Evolutionary conservation across 2,888 invertebrate genomes (phyloP).

Genomic region (Drosophila siamana): DNA sequence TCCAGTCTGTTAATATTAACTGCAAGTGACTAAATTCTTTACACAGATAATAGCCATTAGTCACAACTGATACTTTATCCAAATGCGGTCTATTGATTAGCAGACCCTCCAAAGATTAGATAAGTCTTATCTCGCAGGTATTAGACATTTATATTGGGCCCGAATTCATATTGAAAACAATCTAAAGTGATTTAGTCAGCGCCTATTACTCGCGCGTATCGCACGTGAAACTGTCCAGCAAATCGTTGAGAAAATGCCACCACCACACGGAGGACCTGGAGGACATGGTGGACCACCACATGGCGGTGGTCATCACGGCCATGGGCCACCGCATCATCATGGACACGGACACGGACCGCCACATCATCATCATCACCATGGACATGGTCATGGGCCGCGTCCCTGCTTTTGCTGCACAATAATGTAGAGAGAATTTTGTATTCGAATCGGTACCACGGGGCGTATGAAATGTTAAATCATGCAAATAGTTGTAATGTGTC

Average conservation of each 20-base stretch:
- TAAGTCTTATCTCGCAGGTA: slow-evolving; percentile 57
- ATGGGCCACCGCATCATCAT: too few species aligned
- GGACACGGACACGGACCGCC: slow-evolving; percentile 12
- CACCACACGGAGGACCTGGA: slow-evolving; percentile 70
- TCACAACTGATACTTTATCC: slow-evolving; percentile 31
- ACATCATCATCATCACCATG: slow-evolving; percentile 57
- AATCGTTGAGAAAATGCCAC: slow-evolving; percentile 59
- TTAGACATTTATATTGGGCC: slow-evolving; percentile 13
- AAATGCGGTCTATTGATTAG: slow-evolving; percentile 44
- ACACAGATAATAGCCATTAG: slow-evolving; percentile 24
- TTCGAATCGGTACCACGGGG: neutral
- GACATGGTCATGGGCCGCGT: slow-evolving; percentile 53
- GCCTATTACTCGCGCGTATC: slow-evolving; percentile 17
- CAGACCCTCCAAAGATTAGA: slow-evolving; percentile 50
- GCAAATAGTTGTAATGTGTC: slow-evolving; percentile 26
- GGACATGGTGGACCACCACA: slow-evolving; percentile 33
- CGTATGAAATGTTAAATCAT: slow-evolving; percentile 4
- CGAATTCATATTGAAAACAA: slow-evolving; percentile 19
- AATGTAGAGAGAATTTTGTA: slow-evolving; percentile 50
- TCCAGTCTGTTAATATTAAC: neutral
- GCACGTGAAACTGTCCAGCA: slow-evolving; percentile 24
- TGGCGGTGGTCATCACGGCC: slow-evolving; percentile 42
- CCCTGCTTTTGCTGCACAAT: slow-evolving; percentile 67
- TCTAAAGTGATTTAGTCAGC: slow-evolving; percentile 53
- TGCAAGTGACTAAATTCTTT: slow-evolving; percentile 39